These are phyloP conservation scores for Pelagia noctiluca DNA, from an alignment of 30 jellyfish, hydroid and myxozoan species.

Conservation along the genomic window DNA sequence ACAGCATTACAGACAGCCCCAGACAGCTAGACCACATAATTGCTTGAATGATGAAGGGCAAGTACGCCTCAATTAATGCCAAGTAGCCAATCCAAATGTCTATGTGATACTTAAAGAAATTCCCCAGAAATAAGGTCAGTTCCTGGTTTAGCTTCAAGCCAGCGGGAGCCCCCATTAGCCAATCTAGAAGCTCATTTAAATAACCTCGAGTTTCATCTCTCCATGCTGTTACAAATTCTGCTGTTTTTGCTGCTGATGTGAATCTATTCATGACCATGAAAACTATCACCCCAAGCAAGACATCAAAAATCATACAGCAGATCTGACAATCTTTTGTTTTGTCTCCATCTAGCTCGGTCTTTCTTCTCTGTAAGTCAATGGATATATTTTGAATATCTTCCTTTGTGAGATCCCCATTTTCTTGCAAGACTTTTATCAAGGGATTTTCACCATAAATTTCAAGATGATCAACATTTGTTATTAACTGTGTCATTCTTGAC, in stretches of 20 bases:
- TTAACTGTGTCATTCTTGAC: too few species aligned
- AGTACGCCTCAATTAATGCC: slow-evolving; percentile 57
- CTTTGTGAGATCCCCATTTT: background rate
- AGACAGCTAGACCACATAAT: slow-evolving; percentile 54
- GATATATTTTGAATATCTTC: background rate
- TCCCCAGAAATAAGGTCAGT: slow-evolving; percentile 82
- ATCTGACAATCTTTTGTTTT: background rate
- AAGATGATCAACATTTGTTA: too few species aligned
- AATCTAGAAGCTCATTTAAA: slow-evolving; percentile 52
- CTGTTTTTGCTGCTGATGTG: background rate
- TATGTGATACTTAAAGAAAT: slow-evolving; percentile 79
- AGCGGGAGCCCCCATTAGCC: slow-evolving; percentile 99
- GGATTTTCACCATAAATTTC: too few species aligned
- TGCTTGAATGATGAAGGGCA: slow-evolving; percentile 35
- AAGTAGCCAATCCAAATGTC: slow-evolving; percentile 90
- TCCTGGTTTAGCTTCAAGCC: slow-evolving; percentile 92
- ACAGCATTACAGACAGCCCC: slow-evolving; percentile 80
- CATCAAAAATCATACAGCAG: slow-evolving; percentile 3
- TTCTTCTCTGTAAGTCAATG: background rate
- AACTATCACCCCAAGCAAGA: slow-evolving; percentile 4
- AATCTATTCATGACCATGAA: background rate
- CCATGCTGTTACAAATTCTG: slow-evolving; percentile 25
- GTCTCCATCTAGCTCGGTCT: background rate
- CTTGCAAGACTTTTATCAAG: too few species aligned
- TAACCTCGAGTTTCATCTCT: slow-evolving; percentile 51